Evolutionary conservation across 2,888 invertebrate species (phyloP).

Genomic region (Harpalus rubripes): DNA sequence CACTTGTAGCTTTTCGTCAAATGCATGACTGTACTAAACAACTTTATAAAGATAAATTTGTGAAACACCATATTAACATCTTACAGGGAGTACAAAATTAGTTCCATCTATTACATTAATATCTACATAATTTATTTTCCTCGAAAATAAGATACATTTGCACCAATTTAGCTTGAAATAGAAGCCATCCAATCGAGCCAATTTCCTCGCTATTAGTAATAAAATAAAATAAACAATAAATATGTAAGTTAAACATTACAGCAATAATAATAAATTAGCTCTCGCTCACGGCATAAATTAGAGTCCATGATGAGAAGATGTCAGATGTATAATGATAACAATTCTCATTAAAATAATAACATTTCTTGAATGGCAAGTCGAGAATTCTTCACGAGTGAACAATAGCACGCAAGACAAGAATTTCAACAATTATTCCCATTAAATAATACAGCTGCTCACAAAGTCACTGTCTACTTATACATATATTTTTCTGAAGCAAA

Average conservation of each 20-base stretch:
- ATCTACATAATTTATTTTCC: no score
- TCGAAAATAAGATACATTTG: not conserved
- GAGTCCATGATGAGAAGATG: constrained; percentile 42
- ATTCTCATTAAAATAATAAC: constrained; percentile 57
- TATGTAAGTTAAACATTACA: constrained; percentile 28
- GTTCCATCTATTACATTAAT: no score
- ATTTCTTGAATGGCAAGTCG: constrained; percentile 52
- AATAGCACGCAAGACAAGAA: constrained; percentile 56
- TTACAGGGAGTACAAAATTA: no score
- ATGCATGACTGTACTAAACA: no score
- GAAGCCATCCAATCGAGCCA: not conserved
- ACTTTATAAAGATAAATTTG: no score
- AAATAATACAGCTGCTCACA: constrained; percentile 14
- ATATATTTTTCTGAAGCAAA: constrained; percentile 8
- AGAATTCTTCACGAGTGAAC: constrained; percentile 49
- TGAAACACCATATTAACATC: no score
- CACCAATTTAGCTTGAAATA: not conserved
- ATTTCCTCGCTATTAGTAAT: not conserved
- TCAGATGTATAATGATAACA: constrained; percentile 55
- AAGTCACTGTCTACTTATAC: not conserved
- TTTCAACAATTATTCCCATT: constrained; percentile 45
- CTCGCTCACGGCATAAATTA: constrained; percentile 28
- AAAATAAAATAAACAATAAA: not conserved
- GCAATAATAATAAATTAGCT: constrained; percentile 29
- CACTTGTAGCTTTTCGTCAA: no score